Percentiles rank a stretch among this genome's conserved stretches.
These are phyloP conservation scores for Perdix hodgsoniae DNA, from an alignment of 2,797 vertebrate genomes.

Conservation along the genomic window DNA sequence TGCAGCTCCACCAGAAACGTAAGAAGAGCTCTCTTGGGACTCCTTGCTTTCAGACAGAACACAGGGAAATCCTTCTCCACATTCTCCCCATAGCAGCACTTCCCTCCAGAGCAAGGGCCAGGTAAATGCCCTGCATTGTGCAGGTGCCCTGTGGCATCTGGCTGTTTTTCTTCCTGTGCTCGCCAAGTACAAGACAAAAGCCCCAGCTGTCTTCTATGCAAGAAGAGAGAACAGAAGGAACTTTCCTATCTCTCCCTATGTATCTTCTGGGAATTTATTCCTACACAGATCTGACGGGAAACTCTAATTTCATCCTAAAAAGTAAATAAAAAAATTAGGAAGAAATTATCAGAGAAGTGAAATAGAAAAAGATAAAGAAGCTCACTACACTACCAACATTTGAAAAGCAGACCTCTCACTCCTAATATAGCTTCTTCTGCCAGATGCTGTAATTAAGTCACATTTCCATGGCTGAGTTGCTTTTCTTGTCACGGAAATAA, in stretches of 20 bases:
- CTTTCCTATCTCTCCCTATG: not conserved
- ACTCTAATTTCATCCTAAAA: not conserved
- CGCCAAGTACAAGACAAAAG: not conserved
- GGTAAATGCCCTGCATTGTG: not conserved
- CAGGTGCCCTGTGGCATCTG: not conserved
- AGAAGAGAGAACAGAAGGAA: not conserved
- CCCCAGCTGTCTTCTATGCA: not conserved
- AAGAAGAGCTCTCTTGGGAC: not conserved
- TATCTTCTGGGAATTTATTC: not conserved
- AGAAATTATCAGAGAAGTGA: not conserved
- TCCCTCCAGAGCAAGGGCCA: not conserved
- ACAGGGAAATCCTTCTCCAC: not conserved
- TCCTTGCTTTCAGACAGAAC: not conserved
- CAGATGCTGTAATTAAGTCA: constrained; percentile 56
- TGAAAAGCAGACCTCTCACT: constrained; percentile 3
- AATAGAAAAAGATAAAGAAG: not conserved
- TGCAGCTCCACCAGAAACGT: not conserved
- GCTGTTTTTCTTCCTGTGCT: not conserved
- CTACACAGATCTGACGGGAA: not conserved
- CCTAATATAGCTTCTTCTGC: constrained; percentile 1
- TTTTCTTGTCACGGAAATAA: constrained; percentile 42
- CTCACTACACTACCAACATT: not conserved
- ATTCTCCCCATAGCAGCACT: not conserved
- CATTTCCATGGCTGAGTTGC: not conserved
- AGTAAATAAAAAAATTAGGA: not conserved